Base-by-base conservation (phyloP, 2,113 vertebrate species). In the Notothenia coriiceps region DNA sequence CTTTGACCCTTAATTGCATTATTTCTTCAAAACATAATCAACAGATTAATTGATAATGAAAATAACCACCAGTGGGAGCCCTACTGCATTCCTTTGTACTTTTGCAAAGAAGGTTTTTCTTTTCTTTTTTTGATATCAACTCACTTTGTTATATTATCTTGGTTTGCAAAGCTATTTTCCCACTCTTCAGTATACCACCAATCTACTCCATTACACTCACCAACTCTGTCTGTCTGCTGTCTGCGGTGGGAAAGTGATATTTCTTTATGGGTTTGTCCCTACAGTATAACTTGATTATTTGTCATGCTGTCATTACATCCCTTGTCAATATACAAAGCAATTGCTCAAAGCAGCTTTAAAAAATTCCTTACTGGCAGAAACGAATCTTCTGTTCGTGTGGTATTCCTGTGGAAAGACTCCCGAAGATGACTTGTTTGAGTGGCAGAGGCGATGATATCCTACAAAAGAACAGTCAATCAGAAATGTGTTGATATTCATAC, bases 361-460 rank as follows among this genome's bases (percentile, higher is more conserved):
- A 18, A 64, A 64, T 63, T 76, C 64, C 88, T 93, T 87, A 96
- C 95, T 57, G 95, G 91, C 40, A 96, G 87, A 12, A 95, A 33
- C 0, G 93, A 95, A 82, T 96, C 95, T 66, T 96, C 95, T 6
- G 76, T 47, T 20, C 94, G 88, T 0, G 95, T 95, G 66, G 43
- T 62, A 49, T 96, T 96, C 70, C 94, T 88, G 75, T 92, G 92
- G 61, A 93, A 91, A 33, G 86, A 69, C 9, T 93, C 90, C 1
- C 88, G 90, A 5, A 94, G 72, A 84, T 93, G 92, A 74, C 88
- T 86, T 1, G 90, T 70, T n/a, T 87, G 56, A 57, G 90, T 89
- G 5, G 86, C 25, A 69, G 92, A 82, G 51, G 81, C 20, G 29
- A 87, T 63, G 40, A 87, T 52, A 25, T 95, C 94, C 95, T 96